Evolutionary conservation across 2,888 invertebrate genomes (phyloP), one percentile per base, ranked within the genome.

Genomic region (Scaptomyza parva): DNA sequence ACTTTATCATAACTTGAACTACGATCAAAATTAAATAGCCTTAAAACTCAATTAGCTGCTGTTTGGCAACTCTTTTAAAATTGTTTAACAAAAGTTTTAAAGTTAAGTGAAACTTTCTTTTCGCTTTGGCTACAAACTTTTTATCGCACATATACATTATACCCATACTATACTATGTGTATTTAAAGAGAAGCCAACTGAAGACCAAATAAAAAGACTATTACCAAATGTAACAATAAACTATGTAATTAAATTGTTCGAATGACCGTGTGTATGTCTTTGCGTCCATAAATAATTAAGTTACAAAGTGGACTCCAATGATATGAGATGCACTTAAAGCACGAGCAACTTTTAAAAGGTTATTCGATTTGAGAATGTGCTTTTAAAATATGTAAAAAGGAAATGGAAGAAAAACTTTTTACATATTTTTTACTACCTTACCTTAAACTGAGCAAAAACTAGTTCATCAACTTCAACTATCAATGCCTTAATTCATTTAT

Each of bases 91-190:
- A 52, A 43, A 47, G 35, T 41, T 60, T 9, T 14, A 7, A 60
- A 60, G 47, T 62, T 43, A 55, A 51, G 41, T 47, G 12, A 51
- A 70, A 60, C 54, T 61, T 61, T 37, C 37, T 28, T 7, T 18
- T 7, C 11, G 9, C 12, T 37, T 17, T 41, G 4, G 2, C 11
- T n/a, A 17, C n/a, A 9, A 62, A 57, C 35, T 52, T 68, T 54
- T 28, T 18, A 9, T 44, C 35, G 8, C 26, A 30, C 57, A 20
- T n/a, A 26, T 39, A n/a, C 17, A 39, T 8, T 17, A 37, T n/a
- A 40, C 12, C n/a, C 20, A 14, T 8, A 18, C 3, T 28, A 17
- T 2, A 0, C 7, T 11, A 0, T 3, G n/a, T n/a, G n/a, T 17
- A 17, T 41, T 17, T 11, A 17, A 50, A 40, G n/a, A 37, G 14